These are phyloP conservation scores for Polyommatus icarus DNA, from an alignment of 2,888 invertebrate species.

Conservation along the genomic window DNA sequence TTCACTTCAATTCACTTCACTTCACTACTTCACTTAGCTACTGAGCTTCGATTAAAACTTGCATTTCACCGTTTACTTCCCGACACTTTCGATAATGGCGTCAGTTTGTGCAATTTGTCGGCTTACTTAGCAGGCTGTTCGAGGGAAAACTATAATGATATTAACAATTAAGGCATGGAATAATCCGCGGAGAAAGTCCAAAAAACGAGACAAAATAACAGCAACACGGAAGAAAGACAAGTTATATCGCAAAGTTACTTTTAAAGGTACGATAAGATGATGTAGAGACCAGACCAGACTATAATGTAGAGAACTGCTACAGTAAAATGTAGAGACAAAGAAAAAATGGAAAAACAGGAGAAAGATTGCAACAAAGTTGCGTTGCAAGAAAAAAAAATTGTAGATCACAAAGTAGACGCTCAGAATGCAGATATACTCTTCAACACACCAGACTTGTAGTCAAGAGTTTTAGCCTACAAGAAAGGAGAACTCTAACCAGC, in stretches of 20 bases:
- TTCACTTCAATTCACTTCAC: constrained; percentile 36
- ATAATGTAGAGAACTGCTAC: background rate
- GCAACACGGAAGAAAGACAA: background rate
- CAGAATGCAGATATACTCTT: background rate
- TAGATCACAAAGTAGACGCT: background rate
- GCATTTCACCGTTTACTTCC: constrained; percentile 31
- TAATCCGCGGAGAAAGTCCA: background rate
- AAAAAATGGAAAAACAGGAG: no score
- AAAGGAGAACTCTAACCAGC: background rate
- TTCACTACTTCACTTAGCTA: background rate
- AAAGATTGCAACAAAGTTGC: no score
- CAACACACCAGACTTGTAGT: no score
- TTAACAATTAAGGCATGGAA: background rate
- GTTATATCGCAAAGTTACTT: background rate
- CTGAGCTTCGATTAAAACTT: background rate
- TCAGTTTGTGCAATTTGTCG: background rate
- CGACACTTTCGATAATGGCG: background rate
- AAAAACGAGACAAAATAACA: background rate
- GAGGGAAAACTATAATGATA: background rate
- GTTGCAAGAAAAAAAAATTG: no score
- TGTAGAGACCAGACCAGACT: no score
- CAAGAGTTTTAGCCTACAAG: background rate
- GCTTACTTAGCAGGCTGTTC: background rate
- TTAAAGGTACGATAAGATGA: no score
- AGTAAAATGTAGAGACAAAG: background rate